Percentiles rank a stretch among this genome's conserved stretches.
These are phyloP conservation scores for Illadopsis cleaveri DNA, from an alignment of 2,113 vertebrate species.

Conservation along the genomic window DNA sequence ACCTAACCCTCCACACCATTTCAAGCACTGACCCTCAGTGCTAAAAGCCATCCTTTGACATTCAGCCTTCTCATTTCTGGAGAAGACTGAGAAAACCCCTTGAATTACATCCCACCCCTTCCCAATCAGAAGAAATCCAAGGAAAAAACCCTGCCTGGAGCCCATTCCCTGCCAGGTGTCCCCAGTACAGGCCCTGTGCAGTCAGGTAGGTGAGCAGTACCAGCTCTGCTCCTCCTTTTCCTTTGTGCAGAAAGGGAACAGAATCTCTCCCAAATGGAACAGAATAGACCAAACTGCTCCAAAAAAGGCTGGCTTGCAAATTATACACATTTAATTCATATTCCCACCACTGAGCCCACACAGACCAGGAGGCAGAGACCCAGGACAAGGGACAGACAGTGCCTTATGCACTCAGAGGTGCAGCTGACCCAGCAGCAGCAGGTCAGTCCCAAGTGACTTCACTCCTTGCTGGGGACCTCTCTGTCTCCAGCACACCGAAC, in stretches of 20 bases:
- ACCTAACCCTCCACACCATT: background rate
- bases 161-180: background rate
- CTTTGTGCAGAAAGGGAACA: background rate
- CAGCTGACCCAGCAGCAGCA: background rate
- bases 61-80: background rate
- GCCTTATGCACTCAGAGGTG: background rate
- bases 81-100: background rate
- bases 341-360: background rate
- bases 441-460: background rate
- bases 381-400: background rate
- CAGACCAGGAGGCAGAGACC: background rate
- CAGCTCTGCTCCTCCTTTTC: background rate
- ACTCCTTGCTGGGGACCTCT: background rate
- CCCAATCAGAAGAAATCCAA: background rate
- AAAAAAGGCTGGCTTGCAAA: background rate
- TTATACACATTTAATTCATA: background rate
- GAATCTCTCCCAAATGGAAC: background rate
- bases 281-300: background rate
- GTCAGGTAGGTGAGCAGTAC: background rate
- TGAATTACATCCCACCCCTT: background rate
- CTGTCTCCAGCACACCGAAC: background rate
- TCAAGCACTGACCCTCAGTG: background rate
- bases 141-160: background rate
- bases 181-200: fast-evolving
- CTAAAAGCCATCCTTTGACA: background rate